Evolutionary conservation across 2,888 invertebrate species (phyloP), one percentile per base, ranked within the genome.

Genomic region (Phragmatobia fuliginosa): DNA sequence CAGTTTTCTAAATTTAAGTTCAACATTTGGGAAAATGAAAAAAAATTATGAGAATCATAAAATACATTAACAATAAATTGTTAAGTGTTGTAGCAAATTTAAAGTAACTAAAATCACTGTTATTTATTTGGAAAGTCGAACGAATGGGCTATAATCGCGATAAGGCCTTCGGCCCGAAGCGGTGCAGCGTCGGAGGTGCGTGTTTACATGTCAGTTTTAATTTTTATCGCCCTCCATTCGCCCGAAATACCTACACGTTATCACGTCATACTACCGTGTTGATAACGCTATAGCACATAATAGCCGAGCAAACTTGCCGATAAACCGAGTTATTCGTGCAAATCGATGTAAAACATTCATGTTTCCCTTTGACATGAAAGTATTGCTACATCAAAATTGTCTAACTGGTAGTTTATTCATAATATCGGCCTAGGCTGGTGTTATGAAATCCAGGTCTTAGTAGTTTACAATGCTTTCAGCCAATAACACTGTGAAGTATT

Each of bases 191-290:
- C 75, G 73, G 85, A 84, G 84, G 85, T 86, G 86, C 83, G 81
- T 88, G 88, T 90, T 90, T 86, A 90, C 87, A 87, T 87, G 86
- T 86, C 87, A 84, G 87, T 88, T 90, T 87, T 85, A 88, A 88
- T 92, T 91, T 92, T 93, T 91, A 92, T 92, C 90, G 87, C 83
- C 81, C 84, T 85, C 84, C 84, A 87, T 87, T 90, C 85, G 87
- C 82, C 87, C 87, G 88, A 90, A 91, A 90, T 88, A 88, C 81
- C 83, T 84, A 87, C 85, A 79, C 86, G 88, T 90, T 93, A 93
- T 92, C 92, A 91, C 89, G 88, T 89, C 87, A 89, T 88, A 89
- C 85, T 79, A 84, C 84, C 77, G 74, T 75, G 78, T 85, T 89
- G 93, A 94, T 93, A 94, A 92, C 86, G 82, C 74, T 81, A 75